A percentile compares a stretch with the other conserved stretches of the same genome.
phyloP scores from a whole-genome alignment of 2,888 invertebrate species.

The Ennomos erosarius region DNA sequence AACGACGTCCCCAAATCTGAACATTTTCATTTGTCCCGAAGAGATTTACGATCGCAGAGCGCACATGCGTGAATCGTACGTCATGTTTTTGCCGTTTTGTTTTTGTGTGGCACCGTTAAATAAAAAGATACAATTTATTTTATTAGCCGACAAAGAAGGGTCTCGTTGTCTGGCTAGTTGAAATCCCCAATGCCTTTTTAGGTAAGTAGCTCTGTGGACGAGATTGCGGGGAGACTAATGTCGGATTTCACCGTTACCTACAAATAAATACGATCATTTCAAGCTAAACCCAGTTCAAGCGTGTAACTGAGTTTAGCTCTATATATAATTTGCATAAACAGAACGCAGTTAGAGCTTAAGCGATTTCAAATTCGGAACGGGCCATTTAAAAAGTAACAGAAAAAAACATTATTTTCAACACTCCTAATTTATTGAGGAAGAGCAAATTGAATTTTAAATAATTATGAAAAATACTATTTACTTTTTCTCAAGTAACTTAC shows the following conservation, averaged over 20 bases:
- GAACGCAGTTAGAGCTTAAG: too few species aligned
- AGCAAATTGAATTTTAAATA: too few species aligned
- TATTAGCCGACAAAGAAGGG: slow-evolving; percentile 29
- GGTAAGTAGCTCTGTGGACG: slow-evolving; percentile 3
- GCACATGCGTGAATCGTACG: slow-evolving; percentile 22
- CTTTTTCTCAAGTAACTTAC: not conserved
- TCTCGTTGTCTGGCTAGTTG: slow-evolving; percentile 16
- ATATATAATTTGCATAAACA: too few species aligned
- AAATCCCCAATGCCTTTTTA: slow-evolving; percentile 24
- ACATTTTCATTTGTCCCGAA: slow-evolving; percentile 25
- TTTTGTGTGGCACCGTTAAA: slow-evolving; percentile 28
- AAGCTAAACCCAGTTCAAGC: too few species aligned
- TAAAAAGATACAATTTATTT: slow-evolving; percentile 30
- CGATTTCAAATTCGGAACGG: too few species aligned
- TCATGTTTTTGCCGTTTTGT: slow-evolving; percentile 33
- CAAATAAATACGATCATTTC: too few species aligned
- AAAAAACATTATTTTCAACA: too few species aligned
- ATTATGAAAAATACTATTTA: too few species aligned
- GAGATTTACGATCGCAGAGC: slow-evolving; percentile 24
- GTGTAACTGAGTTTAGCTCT: too few species aligned
- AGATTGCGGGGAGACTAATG: slow-evolving; percentile 4
- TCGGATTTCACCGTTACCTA: too few species aligned
- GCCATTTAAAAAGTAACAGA: too few species aligned
- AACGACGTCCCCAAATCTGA: slow-evolving; percentile 14
- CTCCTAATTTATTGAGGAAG: too few species aligned